Base-by-base conservation (phyloP, 1,140 invertebrate genomes). In the Apocrypta bakeri region DNA sequence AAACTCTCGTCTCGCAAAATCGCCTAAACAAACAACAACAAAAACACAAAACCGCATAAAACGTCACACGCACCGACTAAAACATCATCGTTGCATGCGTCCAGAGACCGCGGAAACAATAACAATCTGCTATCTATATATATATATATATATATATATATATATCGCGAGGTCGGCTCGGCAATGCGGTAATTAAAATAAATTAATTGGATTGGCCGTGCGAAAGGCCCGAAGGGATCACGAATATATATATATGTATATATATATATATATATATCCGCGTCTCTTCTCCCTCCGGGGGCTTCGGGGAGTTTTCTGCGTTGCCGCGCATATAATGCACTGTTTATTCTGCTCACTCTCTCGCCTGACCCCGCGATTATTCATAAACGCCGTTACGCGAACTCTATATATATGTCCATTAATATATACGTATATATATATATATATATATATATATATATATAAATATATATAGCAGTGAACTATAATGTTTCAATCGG, bases 201-300 rank as follows among this genome's bases (percentile, higher is more conserved):
- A 88, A 90, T 89, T 90, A 90, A 90, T 90, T 90, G 88, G 88
- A 90, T 90, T 87, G 88, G 80, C 75, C 82, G 85, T 76, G 82
- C 83, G 81, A 69, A 69, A 68, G 56, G 72, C 37, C 72, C 37
- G 42, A 56, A 48, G 72, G 29, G n/a, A n/a, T n/a, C 71, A 11
- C 71, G 9, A 3, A 7, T 21, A 11, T 71, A n/a, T 14, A 11
- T 29, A 1, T 6, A 8, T 3, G 68, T 37, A 2, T 71, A 3
- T 72, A 3, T 37, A n/a, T 37, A n/a, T 72, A 37, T 31, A 33
- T 33, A 71, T 71, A 71, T 1, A 27, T 40, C 37, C 76, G 12
- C 76, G n/a, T 33, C 63, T 24, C 14, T 11, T 11, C 21, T 25
- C 33, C 2, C 8, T 14, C 27, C 48, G 21, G 61, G 0, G 11